phyloP scores from a whole-genome alignment of 35 echinoderm and acorn worm genomes.

The Stichopus chloronotus region DNA sequence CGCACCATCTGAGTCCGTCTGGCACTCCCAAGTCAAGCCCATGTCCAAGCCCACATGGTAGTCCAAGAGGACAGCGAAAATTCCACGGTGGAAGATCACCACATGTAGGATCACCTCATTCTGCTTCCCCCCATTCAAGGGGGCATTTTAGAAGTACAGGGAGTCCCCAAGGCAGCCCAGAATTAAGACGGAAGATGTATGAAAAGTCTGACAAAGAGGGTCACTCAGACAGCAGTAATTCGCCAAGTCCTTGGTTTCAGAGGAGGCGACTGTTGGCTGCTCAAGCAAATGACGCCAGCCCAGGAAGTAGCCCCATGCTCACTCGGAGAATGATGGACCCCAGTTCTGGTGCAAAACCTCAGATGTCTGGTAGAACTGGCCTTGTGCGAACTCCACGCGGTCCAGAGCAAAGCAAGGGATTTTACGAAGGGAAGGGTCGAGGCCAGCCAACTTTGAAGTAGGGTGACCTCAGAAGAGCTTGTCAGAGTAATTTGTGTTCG shows the following conservation, averaged over 20 bases:
- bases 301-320: constrained; percentile 84
- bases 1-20: constrained; percentile 81
- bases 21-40: constrained; percentile 94
- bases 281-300: constrained; percentile 55
- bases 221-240: constrained; percentile 78
- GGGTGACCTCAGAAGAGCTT: not conserved
- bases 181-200: constrained; percentile 73
- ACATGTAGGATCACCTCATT: constrained; percentile 59
- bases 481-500: no score
- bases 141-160: constrained; percentile 54
- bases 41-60: constrained; percentile 84
- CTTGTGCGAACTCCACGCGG: constrained; percentile 70
- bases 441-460: constrained; percentile 57
- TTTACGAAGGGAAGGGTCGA: constrained; percentile 79
- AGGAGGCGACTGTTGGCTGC: constrained; percentile 74
- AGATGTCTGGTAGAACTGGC: constrained; percentile 60
- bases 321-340: constrained; percentile 56
- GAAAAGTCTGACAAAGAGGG: constrained; percentile 71
- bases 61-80: constrained; percentile 83
- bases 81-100: constrained; percentile 62
- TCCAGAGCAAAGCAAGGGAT: constrained; percentile 79
- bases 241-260: constrained; percentile 82
- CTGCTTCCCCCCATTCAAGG: constrained; percentile 46
- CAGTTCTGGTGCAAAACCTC: constrained; percentile 32
- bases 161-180: constrained; percentile 86